A percentile compares a stretch with the other conserved stretches of the same genome.
Conservation (phyloP, 1,140 invertebrate species). For the Aphaenogaster floridana region DNA sequence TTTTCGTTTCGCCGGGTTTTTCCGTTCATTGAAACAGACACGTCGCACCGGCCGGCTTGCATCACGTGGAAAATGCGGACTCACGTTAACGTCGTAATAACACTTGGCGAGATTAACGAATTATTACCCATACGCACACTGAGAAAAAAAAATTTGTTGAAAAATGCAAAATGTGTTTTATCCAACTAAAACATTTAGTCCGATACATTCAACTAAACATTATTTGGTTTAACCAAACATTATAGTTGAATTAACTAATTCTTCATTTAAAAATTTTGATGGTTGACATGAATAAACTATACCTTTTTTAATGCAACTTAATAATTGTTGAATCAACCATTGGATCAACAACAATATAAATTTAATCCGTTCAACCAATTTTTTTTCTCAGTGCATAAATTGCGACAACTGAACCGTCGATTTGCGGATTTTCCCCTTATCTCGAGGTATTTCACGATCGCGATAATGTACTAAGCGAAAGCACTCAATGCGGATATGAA, state of each 20-base stretch:
- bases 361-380: too few relatives aligned
- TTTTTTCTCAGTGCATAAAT: background rate
- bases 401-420: background rate
- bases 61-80: background rate
- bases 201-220: too few relatives aligned
- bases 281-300: too few relatives aligned
- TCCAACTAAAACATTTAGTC: too few relatives aligned
- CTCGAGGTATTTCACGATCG: background rate
- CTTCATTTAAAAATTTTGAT: too few relatives aligned
- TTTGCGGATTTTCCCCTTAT: conserved; percentile 6
- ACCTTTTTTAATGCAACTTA: too few relatives aligned
- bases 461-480: conserved; percentile 17
- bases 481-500: background rate
- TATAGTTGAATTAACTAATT: too few relatives aligned
- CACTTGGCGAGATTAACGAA: background rate
- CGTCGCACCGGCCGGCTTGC: background rate
- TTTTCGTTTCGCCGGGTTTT: conserved; percentile 40
- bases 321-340: too few relatives aligned
- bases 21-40: background rate
- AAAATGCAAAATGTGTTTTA: too few relatives aligned
- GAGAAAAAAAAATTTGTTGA: too few relatives aligned
- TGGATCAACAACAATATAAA: too few relatives aligned
- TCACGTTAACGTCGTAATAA: background rate
- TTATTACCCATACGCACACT: background rate
- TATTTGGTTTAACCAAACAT: too few relatives aligned